phyloP scores from a whole-genome alignment of 1,140 invertebrate species.

The Caerostris extrusa region DNA sequence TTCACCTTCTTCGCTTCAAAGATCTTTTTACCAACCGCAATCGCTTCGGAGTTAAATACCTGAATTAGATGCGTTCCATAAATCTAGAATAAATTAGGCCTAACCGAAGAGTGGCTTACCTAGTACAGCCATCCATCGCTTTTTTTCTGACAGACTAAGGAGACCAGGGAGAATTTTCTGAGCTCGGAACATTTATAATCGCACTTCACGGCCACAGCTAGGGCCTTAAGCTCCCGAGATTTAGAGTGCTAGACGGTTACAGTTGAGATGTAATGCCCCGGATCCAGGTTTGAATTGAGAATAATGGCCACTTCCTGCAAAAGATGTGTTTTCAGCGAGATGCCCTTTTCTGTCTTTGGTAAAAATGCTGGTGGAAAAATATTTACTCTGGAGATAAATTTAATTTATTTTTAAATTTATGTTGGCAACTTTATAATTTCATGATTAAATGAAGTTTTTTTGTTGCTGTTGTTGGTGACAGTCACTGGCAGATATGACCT shows the following conservation, averaged over 20 bases:
- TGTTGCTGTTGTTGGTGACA: too few relatives aligned
- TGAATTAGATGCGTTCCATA: conserved; percentile 51
- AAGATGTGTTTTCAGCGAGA: background rate
- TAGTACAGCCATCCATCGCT: conserved; percentile 38
- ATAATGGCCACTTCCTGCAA: background rate
- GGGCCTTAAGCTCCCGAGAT: conserved; percentile 29
- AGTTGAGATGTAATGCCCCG: conserved; percentile 36
- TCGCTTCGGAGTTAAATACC: conserved; percentile 31
- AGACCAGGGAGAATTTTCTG: conserved; percentile 54
- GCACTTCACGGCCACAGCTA: background rate
- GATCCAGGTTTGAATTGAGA: conserved; percentile 51
- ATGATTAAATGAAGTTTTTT: too few relatives aligned
- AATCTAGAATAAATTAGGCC: conserved; percentile 63
- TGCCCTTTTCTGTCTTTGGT: too few relatives aligned
- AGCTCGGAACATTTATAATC: conserved; percentile 62
- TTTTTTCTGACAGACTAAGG: conserved; percentile 22
- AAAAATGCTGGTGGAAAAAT: too few relatives aligned
- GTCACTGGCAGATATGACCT: too few relatives aligned
- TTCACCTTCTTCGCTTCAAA: conserved; percentile 1
- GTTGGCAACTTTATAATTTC: too few relatives aligned
- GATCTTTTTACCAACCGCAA: background rate
- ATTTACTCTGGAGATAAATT: too few relatives aligned
- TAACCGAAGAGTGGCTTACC: conserved; percentile 59
- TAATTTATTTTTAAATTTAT: too few relatives aligned
- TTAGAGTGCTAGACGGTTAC: conserved; percentile 33